Base-by-base conservation (phyloP, 2,113 vertebrate genomes). In the Orycteropus afer region DNA sequence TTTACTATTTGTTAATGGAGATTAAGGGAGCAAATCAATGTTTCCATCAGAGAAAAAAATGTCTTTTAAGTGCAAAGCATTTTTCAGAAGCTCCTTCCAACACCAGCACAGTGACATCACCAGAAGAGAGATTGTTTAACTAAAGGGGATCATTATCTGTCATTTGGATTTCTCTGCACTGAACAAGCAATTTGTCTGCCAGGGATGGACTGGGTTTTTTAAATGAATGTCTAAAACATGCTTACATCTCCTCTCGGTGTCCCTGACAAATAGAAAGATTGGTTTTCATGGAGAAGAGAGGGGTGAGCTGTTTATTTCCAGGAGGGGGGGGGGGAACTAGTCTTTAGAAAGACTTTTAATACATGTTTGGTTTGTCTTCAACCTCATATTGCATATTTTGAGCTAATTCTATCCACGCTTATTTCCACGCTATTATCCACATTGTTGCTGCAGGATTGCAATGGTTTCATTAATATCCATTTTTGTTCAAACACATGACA, bases 111-210 rank as follows among this genome's bases (percentile, higher is more conserved):
- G 95, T 93, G 91, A 91, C 37, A 73, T 93, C 89, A 97, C 7
- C 57, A 96, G 79, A 97, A 97, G 76, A 97, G 47, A n/a, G 42
- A 97, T 95, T 92, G 42, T 94, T 96, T 95, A 97, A 93, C 93
- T 96, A 97, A 95, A 97, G 27, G 78, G 93, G 57, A 95, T 89
- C 90, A 87, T 93, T 97, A 97, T 88, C 92, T 95, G 82, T 93
- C 94, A 79, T 86, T 95, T 93, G 92, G 55, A 96, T 97, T 97
- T 97, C 84, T 97, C 65, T 40, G 22, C 49, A 84, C 15, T 82
- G 96, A 92, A 83, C 94, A 97, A 69, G 87, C 94, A 86, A 98
- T 95, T 97, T 94, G 25, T 97, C 96, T 98, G 69, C 85, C 95
- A 96, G 73, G 71, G 74, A 95, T 93, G 14, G 77, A 95, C 78